phyloP scores from a whole-genome alignment of 2,113 vertebrate species.

The Tretioscincus oriximinensis region DNA sequence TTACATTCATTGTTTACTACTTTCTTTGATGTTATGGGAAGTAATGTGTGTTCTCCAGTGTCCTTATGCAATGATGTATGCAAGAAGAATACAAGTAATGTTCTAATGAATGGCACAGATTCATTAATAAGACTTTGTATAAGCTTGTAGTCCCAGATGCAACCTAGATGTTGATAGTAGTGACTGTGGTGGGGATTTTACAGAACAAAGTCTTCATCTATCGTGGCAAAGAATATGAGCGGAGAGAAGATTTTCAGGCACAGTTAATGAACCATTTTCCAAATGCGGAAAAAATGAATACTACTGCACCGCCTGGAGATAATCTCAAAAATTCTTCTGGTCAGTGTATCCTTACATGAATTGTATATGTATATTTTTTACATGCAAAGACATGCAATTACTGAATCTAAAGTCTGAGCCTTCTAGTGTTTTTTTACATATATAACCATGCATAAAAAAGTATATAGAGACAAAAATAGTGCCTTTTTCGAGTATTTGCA shows the following conservation, averaged over 20 bases:
- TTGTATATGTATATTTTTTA: not conserved
- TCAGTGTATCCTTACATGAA: conserved; percentile 88
- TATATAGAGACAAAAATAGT: no score
- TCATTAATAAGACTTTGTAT: not conserved
- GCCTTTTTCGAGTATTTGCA: no score
- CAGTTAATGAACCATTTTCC: conserved; percentile 94
- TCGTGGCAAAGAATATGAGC: conserved; percentile 95
- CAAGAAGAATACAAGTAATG: not conserved
- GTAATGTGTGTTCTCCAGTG: not conserved
- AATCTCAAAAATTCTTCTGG: conserved; percentile 82
- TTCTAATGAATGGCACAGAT: not conserved
- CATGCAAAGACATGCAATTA: not conserved
- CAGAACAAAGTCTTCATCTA: conserved; percentile 99
- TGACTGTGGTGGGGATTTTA: conserved; percentile 4
- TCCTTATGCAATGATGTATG: not conserved
- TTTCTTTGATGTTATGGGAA: not conserved
- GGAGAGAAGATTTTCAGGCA: conserved; percentile 94
- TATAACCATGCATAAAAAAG: no score
- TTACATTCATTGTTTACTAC: no score
- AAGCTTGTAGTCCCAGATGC: not conserved
- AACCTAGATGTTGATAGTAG: no score
- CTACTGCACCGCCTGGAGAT: conserved; percentile 86
- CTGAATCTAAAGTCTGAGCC: not conserved
- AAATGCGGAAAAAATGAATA: conserved; percentile 90
- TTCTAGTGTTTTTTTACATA: not conserved